Conservation (phyloP, 2,797 vertebrate species). For the Pelobates cultripes region DNA sequence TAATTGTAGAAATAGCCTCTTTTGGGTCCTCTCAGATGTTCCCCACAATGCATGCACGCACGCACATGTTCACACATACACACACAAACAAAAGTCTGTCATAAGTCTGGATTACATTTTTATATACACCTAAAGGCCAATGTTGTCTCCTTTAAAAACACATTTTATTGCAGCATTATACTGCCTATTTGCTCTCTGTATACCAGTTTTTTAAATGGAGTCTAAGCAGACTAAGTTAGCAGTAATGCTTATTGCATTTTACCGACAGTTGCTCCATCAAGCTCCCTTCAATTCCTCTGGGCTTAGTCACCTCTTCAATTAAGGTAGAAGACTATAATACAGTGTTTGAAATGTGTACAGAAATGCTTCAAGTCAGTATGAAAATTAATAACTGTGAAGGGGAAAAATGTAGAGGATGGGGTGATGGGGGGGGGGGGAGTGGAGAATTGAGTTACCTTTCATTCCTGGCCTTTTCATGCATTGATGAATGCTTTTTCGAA, state of each 20-base stretch:
- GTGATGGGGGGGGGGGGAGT: too few relatives aligned
- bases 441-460: constrained; percentile 16
- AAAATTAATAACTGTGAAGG: constrained; percentile 44
- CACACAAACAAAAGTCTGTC: too few relatives aligned
- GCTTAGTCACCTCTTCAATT: constrained; percentile 43
- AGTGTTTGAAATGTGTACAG: constrained; percentile 32
- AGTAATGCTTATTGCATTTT: constrained; percentile 40
- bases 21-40: too few relatives aligned
- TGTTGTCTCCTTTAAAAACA: background rate
- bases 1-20: too few relatives aligned
- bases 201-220: constrained; percentile 12
- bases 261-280: constrained; percentile 36
- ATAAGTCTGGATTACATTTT: too few relatives aligned
- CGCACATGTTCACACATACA: too few relatives aligned
- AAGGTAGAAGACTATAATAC: constrained; percentile 30
- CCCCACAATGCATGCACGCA: too few relatives aligned
- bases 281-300: constrained; percentile 22
- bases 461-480: constrained; percentile 14
- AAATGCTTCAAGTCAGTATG: constrained; percentile 32
- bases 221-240: constrained; percentile 29
- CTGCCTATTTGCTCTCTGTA: background rate
- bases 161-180: background rate
- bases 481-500: constrained; percentile 33
- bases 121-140: too few relatives aligned
- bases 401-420: background rate